Evolutionary conservation across 2,113 vertebrate species (phyloP), one percentile per base, ranked within the genome.

Genomic region (Lagopus muta): DNA sequence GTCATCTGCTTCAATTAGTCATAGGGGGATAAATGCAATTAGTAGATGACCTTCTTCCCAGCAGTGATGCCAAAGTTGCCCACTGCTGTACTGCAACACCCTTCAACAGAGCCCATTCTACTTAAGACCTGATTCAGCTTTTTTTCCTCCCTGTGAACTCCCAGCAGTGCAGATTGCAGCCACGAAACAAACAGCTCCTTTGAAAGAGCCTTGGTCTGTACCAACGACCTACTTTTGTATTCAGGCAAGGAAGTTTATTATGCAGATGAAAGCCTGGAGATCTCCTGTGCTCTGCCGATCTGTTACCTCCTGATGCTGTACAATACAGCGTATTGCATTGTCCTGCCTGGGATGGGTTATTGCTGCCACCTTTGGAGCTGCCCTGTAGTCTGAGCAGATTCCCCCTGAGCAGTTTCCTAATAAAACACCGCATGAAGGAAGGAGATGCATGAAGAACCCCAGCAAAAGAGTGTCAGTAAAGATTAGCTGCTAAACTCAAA

Each of bases 81-180:
- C 65, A 7, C 57, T 72, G 38, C n/a, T 47, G 28, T 24, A 11
- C 2, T 4, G 70, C 47, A 70, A 80, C 1, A 20, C 0, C 83
- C 89, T 60, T 64, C 27, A 77, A 58, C 82, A 74, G 47, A 75
- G 74, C 1, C 70, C 18, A 4, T 76, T 91, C 85, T 87, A 7
- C 43, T 21, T 4, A 50, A 77, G 80, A 80, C n/a, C 77, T 38
- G 19, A 66, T 62, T 28, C 61, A 32, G 69, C 43, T 28, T 18
- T 4, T 25, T 1, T 1, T 0, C 2, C 2, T 0, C 2, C 14
- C 5, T 0, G 7, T 25, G 54, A 52, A 61, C n/a, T 36, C 55
- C 90, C 93, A 70, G 77, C 60, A 65, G 90, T 0, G 48, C 11
- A 50, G 10, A 73, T 34, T 89, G 50, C 10, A 52, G 82, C n/a